Conservation (phyloP, 2,888 invertebrate genomes). For the Sarcophaga rosellei region DNA sequence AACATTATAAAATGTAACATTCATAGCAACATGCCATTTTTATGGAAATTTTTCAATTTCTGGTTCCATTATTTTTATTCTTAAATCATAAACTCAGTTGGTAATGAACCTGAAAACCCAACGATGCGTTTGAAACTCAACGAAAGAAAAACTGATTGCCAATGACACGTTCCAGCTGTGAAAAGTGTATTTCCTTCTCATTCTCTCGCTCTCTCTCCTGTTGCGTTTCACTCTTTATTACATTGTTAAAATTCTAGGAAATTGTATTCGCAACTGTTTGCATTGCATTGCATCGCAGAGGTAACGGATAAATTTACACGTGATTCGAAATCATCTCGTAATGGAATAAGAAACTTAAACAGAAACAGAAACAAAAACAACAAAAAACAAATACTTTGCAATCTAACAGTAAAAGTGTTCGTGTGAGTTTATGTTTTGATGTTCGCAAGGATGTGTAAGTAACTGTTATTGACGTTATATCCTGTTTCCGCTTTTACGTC, state of each 20-base stretch:
- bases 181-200: background rate
- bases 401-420: background rate
- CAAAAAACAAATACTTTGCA: background rate
- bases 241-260: background rate
- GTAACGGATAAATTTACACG: constrained; percentile 48
- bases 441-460: background rate
- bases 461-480: constrained; percentile 31
- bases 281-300: background rate
- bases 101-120: constrained; percentile 45
- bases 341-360: background rate
- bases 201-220: background rate
- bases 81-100: constrained; percentile 6
- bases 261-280: background rate
- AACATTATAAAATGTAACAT: background rate
- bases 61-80: background rate
- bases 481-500: constrained; percentile 37
- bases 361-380: too few relatives aligned
- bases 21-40: background rate
- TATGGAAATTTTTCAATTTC: background rate
- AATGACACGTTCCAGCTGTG: constrained; percentile 47
- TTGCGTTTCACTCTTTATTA: background rate
- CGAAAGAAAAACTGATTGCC: constrained; percentile 23
- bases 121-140: background rate
- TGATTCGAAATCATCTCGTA: constrained; percentile 50
- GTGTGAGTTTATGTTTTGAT: background rate